Conservation (phyloP, 2,113 vertebrate genomes). For the Nibea coibor region DNA sequence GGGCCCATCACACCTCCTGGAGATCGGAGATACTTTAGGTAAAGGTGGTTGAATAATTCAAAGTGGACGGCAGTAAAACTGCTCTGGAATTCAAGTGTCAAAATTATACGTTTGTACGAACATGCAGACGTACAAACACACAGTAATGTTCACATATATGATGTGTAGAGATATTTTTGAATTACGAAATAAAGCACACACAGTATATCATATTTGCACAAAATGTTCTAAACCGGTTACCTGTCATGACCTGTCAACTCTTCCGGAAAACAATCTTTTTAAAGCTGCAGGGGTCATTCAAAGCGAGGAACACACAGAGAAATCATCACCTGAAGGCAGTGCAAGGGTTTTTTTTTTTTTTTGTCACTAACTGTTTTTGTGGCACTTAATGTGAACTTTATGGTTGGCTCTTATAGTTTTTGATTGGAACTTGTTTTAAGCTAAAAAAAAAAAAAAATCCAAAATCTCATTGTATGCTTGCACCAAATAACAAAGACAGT, state of each 20-base stretch:
- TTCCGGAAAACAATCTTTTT: not conserved
- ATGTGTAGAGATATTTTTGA: not conserved
- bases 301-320: not conserved
- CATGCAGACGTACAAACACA: not conserved
- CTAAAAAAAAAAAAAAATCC: not conserved
- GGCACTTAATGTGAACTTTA: not conserved
- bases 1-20: constrained; percentile 31
- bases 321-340: not conserved
- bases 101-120: not conserved
- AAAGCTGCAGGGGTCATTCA: not conserved
- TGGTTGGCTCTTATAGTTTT: not conserved
- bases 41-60: constrained; percentile 76
- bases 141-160: not conserved
- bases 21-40: constrained; percentile 49
- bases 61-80: constrained; percentile 16
- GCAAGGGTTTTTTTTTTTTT: not conserved
- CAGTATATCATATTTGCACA: not conserved
- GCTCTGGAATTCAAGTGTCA: not conserved
- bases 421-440: not conserved
- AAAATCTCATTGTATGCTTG: not conserved
- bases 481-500: not conserved
- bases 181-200: not conserved
- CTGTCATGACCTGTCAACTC: not conserved
- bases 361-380: not conserved
- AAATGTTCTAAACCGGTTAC: not conserved